Evolutionary conservation across 2,888 invertebrate species (phyloP).

Genomic region (Hydriomena furcata): DNA sequence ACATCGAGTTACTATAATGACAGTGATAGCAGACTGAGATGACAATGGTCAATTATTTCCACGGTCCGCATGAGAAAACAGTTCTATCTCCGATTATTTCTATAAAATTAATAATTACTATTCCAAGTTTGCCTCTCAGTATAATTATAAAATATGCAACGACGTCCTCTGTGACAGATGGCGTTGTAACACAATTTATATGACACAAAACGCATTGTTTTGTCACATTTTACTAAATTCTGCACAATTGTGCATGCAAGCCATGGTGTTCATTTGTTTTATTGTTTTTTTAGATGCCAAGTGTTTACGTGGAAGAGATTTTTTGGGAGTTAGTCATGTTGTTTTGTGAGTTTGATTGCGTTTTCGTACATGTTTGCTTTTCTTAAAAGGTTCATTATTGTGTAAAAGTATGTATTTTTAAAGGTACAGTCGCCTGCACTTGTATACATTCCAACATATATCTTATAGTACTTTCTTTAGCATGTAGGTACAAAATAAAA

Average conservation of each 20-base stretch:
- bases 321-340: constrained; percentile 73
- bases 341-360: constrained; percentile 38
- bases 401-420: too few relatives aligned
- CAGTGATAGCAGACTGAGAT: too few relatives aligned
- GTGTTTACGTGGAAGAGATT: constrained; percentile 74
- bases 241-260: constrained; percentile 68
- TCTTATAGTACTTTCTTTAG: too few relatives aligned
- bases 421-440: too few relatives aligned
- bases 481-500: too few relatives aligned
- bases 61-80: too few relatives aligned
- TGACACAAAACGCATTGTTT: constrained; percentile 71
- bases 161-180: constrained; percentile 66
- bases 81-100: constrained; percentile 12
- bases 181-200: constrained; percentile 65
- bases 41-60: too few relatives aligned
- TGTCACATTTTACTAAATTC: constrained; percentile 68
- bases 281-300: constrained; percentile 63
- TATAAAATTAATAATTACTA: constrained; percentile 33
- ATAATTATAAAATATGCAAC: constrained; percentile 74
- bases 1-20: too few relatives aligned
- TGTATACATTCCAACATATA: too few relatives aligned
- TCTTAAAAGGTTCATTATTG: constrained; percentile 18
- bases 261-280: constrained; percentile 62
- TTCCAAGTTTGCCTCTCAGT: constrained; percentile 57
- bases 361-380: constrained; percentile 25